Evolutionary conservation across 1,140 invertebrate genomes (phyloP).

Genomic region (Diachasma alloeum): DNA sequence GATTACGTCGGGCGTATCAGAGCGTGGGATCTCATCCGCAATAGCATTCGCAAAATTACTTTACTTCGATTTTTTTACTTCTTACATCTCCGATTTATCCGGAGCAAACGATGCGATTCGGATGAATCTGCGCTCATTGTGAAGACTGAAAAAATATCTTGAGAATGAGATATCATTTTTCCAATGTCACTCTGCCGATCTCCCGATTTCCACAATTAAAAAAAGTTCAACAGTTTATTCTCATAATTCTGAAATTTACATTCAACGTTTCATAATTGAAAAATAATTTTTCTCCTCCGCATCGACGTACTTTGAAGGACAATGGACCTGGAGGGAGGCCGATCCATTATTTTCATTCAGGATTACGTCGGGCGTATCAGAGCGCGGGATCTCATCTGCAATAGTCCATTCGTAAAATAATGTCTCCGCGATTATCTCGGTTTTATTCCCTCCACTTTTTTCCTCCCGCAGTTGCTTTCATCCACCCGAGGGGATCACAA

Average conservation of each 20-base stretch:
- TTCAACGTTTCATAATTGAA: neutral
- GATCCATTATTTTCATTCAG: neutral
- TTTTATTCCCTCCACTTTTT: neutral
- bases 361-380: neutral
- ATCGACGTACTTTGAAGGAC: neutral
- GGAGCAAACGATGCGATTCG: no score
- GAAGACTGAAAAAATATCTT: no score
- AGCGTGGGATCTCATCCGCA: neutral
- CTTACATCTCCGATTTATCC: no score
- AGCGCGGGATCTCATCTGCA: neutral
- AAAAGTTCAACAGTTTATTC: no score
- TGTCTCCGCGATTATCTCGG: neutral
- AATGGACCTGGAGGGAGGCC: neutral
- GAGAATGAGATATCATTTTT: no score
- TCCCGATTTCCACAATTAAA: no score
- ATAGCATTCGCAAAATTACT: conserved; percentile 1
- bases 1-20: neutral
- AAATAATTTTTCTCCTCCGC: neutral
- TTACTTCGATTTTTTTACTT: neutral
- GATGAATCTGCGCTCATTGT: no score
- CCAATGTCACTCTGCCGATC: no score
- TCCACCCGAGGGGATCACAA: no score
- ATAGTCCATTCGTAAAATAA: conserved; percentile 8
- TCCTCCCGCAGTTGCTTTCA: neutral
- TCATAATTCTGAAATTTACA: neutral